phyloP scores from a whole-genome alignment of 2,797 vertebrate species.

The Sebastes taczanowskii region DNA sequence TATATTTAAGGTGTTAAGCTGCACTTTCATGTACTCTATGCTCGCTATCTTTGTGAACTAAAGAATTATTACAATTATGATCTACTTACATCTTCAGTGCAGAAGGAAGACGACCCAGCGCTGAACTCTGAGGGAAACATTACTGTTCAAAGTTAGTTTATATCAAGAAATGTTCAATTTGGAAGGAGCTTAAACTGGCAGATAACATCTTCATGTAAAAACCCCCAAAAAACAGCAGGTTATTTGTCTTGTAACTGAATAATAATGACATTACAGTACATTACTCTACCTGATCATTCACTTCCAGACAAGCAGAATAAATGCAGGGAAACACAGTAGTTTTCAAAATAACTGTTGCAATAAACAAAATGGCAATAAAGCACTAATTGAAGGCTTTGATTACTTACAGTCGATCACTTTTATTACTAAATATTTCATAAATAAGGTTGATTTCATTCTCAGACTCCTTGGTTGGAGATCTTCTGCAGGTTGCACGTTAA shows the following conservation, averaged over 20 bases:
- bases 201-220: background rate
- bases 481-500: background rate
- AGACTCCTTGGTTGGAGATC: background rate
- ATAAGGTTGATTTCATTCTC: slow-evolving; percentile 17
- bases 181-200: no score
- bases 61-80: background rate
- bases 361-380: background rate
- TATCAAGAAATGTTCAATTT: background rate
- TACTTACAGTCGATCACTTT: slow-evolving; percentile 28
- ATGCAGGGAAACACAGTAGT: background rate
- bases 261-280: background rate
- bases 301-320: background rate
- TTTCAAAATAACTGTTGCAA: background rate
- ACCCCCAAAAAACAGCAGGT: background rate
- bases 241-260: background rate
- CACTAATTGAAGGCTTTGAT: background rate
- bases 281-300: no score
- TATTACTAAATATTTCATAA: slow-evolving; percentile 62
- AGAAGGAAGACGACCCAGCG: background rate
- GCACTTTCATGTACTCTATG: background rate
- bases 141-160: background rate
- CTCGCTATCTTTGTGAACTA: background rate
- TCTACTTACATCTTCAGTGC: background rate
- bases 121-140: background rate
- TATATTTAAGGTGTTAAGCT: no score